Percentiles rank a stretch among this genome's conserved stretches.
phyloP scores from a whole-genome alignment of 2,888 invertebrate species.

The Stratiomys singularior region DNA sequence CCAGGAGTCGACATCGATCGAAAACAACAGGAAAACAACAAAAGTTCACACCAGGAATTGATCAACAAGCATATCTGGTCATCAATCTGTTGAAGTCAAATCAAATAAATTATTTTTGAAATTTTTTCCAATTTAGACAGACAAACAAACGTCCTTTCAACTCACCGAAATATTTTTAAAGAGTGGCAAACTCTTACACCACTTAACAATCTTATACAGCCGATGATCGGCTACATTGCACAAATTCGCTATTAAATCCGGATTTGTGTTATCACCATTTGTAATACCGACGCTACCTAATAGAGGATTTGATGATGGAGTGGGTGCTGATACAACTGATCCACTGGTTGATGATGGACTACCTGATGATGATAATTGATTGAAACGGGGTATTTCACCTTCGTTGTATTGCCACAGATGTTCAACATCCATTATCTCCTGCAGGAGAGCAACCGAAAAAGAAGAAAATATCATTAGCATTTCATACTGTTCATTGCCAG shows the following conservation, averaged over 20 bases:
- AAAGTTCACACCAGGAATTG: constrained; percentile 96
- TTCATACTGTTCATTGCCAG: too few relatives aligned
- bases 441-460: too few relatives aligned
- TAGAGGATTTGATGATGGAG: constrained; percentile 68
- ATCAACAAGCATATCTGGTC: constrained; percentile 97
- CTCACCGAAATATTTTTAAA: constrained; percentile 95
- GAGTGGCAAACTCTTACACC: constrained; percentile 96
- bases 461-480: too few relatives aligned
- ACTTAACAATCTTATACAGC: constrained; percentile 96
- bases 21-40: constrained; percentile 93
- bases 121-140: too few relatives aligned
- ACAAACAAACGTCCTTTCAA: constrained; percentile 51
- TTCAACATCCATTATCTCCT: constrained; percentile 97
- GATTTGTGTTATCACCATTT: constrained; percentile 73
- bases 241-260: constrained; percentile 87
- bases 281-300: constrained; percentile 67
- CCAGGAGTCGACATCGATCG: constrained; percentile 91
- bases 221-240: constrained; percentile 96
- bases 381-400: constrained; percentile 77
- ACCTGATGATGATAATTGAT: constrained; percentile 63
- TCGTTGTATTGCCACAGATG: constrained; percentile 95
- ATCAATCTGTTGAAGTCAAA: constrained; percentile 82
- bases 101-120: constrained; percentile 49
- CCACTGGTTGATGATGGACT: constrained; percentile 57
- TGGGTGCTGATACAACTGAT: constrained; percentile 54